phyloP scores from a whole-genome alignment of 2,888 invertebrate species.

The Glomeris marginata region DNA sequence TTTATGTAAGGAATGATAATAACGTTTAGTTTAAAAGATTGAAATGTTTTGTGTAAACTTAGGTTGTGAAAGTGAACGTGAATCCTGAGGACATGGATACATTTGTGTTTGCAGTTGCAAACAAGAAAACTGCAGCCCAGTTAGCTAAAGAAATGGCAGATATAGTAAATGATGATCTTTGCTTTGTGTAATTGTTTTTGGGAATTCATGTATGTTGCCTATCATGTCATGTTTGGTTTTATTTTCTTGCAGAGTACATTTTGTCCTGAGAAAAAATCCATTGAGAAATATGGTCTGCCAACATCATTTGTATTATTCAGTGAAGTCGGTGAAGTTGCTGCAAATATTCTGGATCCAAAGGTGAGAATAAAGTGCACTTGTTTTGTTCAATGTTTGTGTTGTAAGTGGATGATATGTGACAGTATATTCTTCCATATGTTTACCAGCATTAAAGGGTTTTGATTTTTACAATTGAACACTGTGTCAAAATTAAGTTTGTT shows the following conservation, averaged over 20 bases:
- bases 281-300: constrained; percentile 67
- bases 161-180: constrained; percentile 41
- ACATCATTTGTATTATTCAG: constrained; percentile 59
- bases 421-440: too few species aligned
- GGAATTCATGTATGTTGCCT: neutral
- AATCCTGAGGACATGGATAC: constrained; percentile 83
- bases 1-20: neutral
- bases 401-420: too few species aligned
- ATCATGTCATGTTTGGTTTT: neutral
- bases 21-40: neutral
- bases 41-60: neutral
- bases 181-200: neutral
- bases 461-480: too few species aligned
- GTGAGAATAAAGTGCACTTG: constrained; percentile 19
- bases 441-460: too few species aligned
- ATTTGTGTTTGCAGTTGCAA: constrained; percentile 81
- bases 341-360: constrained; percentile 67
- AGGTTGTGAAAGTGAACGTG: constrained; percentile 65
- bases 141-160: constrained; percentile 87
- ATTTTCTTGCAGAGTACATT: constrained; percentile 46
- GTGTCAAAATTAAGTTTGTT: too few species aligned
- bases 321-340: constrained; percentile 77
- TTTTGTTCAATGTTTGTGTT: too few species aligned
- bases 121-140: constrained; percentile 69
- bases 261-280: constrained; percentile 65